Evolutionary conservation across 2,113 vertebrate genomes (phyloP).

Genomic region (Mormyrus iriodes): DNA sequence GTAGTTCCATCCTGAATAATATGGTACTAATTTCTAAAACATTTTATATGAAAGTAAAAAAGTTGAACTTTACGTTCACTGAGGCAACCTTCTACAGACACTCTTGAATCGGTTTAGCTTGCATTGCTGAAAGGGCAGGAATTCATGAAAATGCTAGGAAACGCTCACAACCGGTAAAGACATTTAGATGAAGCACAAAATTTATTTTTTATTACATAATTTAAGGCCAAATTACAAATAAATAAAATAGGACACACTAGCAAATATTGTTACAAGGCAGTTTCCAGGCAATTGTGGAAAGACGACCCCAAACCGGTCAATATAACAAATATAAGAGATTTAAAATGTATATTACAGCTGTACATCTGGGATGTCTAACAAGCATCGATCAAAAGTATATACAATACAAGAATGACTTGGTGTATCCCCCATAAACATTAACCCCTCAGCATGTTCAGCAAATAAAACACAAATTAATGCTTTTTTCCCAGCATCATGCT

Average conservation of each 20-base stretch:
- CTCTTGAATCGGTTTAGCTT: not conserved
- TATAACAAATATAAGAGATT: not conserved
- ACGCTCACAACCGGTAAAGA: not conserved
- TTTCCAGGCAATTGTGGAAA: not conserved
- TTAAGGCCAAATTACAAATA: conserved; percentile 10
- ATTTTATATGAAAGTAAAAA: not conserved
- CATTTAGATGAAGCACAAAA: not conserved
- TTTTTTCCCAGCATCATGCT: not conserved
- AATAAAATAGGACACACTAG: conserved; percentile 1
- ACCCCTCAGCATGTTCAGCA: not conserved
- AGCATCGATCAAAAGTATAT: not conserved
- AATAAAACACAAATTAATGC: not conserved
- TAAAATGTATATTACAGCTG: conserved; percentile 10
- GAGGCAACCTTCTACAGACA: not conserved
- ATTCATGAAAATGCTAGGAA: not conserved
- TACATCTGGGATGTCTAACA: not conserved
- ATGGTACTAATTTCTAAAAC: not conserved
- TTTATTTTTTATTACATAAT: not conserved
- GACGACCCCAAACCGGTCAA: not conserved
- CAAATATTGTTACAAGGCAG: conserved; percentile 10
- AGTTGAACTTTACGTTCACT: too few relatives aligned
- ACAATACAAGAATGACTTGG: not conserved
- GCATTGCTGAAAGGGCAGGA: not conserved
- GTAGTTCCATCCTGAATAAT: not conserved
- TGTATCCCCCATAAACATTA: not conserved